These are phyloP conservation scores for Ranitomeya variabilis DNA, from an alignment of 2,113 vertebrate species.

Conservation along the genomic window DNA sequence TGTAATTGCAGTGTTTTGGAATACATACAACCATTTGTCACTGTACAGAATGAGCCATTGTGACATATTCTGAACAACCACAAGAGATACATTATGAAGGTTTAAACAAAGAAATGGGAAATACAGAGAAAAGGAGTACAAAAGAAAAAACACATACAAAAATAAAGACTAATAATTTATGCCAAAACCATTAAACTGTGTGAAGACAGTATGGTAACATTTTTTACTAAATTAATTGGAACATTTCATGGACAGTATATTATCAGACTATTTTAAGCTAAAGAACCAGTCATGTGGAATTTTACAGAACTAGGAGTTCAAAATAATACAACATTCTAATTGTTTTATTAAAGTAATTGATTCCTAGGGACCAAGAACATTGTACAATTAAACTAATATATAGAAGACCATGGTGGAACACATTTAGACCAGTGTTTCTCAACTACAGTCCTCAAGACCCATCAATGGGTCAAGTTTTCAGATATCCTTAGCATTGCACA, in stretches of 20 bases:
- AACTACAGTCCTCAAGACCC: too few relatives aligned
- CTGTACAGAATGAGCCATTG: background rate
- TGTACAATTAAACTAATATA: background rate
- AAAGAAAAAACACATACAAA: constrained; percentile 50
- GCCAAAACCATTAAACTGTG: background rate
- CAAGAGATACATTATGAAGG: background rate
- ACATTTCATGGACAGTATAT: background rate
- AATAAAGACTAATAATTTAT: constrained; percentile 47
- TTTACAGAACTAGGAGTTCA: background rate
- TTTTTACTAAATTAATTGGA: background rate
- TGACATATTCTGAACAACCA: background rate
- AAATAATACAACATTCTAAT: background rate
- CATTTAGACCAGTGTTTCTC: background rate
- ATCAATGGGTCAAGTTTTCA: too few relatives aligned
- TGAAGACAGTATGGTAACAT: background rate
- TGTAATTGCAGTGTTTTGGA: constrained; percentile 27
- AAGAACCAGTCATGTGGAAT: background rate
- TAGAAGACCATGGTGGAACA: background rate
- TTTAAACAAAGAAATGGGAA: background rate
- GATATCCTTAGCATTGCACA: too few relatives aligned
- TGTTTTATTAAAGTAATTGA: background rate
- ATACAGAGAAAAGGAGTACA: background rate
- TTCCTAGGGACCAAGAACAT: background rate
- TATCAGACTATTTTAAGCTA: background rate
- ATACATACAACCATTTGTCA: constrained; percentile 29